These are phyloP conservation scores for Rhinichthys klamathensis DNA, from an alignment of 2,113 vertebrate species.

Conservation along the genomic window DNA sequence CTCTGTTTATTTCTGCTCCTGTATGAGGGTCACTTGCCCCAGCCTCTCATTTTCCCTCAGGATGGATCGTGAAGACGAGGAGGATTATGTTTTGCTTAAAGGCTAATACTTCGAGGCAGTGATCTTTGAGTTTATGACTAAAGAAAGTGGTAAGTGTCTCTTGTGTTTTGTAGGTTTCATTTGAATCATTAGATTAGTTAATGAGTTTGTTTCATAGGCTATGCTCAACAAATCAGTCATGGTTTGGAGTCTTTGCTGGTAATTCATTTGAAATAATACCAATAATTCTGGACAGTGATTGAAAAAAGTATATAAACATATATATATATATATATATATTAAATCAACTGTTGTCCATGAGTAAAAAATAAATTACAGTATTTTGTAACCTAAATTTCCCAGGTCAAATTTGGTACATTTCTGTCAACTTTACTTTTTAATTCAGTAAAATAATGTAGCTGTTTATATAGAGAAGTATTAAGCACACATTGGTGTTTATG, in stretches of 20 bases:
- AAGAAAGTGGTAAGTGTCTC: conserved; percentile 20
- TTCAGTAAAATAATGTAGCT: not conserved
- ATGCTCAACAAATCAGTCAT: not conserved
- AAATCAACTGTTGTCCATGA: not conserved
- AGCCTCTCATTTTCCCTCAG: conserved; percentile 71
- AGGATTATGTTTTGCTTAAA: not conserved
- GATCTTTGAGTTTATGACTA: conserved; percentile 8
- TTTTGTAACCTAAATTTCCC: not conserved
- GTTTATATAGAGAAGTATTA: not conserved
- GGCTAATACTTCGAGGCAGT: not conserved
- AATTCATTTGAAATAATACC: not conserved
- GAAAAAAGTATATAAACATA: not conserved
- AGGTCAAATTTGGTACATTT: not conserved
- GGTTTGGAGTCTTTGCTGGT: not conserved
- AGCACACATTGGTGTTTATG: not conserved
- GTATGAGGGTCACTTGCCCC: conserved; percentile 82
- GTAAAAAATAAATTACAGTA: not conserved
- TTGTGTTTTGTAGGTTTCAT: not conserved
- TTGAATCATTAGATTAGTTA: not conserved
- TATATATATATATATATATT: not conserved
- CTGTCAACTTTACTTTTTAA: not conserved
- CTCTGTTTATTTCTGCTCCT: conserved; percentile 59
- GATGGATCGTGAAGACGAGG: conserved; percentile 43
- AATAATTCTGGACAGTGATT: not conserved
- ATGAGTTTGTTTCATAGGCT: not conserved